Evolutionary conservation across 2,888 invertebrate genomes (phyloP), one percentile per base, ranked within the genome.

Genomic region (Endomychus coccineus): DNA sequence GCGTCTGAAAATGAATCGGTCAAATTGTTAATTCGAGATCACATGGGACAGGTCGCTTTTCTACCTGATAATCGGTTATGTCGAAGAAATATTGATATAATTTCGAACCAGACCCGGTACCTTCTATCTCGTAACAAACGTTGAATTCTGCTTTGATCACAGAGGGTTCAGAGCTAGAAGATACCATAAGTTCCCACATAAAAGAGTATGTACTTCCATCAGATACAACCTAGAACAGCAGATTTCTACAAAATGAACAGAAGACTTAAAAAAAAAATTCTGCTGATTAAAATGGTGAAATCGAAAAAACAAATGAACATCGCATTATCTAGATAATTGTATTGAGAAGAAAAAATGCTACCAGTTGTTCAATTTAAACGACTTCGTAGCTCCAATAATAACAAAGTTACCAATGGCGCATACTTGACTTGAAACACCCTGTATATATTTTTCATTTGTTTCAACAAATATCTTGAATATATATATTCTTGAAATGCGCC

Each of bases 191-290:
- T 61, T 91, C 87, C 83, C 90, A 92, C 70, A 91, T 75, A 59
- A 83, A 89, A 0, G 85, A 84, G 0, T 83, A 80, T 34, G 76
- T 83, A 42, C 83, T 75, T 1, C 83, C 80, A 51, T 79, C 80
- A 39, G 78, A 77, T 34, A 90, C 79, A 42, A 71, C 64, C 81
- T 81, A 59, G 11, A 62, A 58, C 40, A 16, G 10, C 25, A 40
- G n/a, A n/a, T n/a, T n/a, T n/a, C n/a, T n/a, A 9, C 7, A n/a
- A 25, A 23, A 28, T 25, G 16, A 32, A 13, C 25, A 27, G 5
- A 15, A 28, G 4, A 7, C 10, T 10, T 28, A 4, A 22, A 38
- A 14, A 34, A n/a, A 34, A 37, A 40, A n/a, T n/a, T n/a, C n/a
- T n/a, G n/a, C n/a, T n/a, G n/a, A n/a, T n/a, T n/a, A n/a, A n/a